phyloP scores from a whole-genome alignment of 2,113 vertebrate species.

The Cranoglanis bouderius region DNA sequence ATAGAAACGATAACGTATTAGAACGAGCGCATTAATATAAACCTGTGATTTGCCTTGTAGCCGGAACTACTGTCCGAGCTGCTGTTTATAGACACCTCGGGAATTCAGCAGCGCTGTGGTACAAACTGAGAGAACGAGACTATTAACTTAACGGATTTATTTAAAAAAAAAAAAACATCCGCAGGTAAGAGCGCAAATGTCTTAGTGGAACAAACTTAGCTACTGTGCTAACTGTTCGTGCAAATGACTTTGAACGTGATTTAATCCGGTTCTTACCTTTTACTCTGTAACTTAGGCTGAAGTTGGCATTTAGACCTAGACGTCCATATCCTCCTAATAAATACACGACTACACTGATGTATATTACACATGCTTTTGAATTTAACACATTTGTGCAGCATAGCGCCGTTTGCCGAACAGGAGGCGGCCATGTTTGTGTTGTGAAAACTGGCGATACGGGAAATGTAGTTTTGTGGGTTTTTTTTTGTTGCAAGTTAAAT shows the following conservation, averaged over 20 bases:
- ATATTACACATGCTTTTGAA: slow-evolving; percentile 34
- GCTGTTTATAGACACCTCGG: background rate
- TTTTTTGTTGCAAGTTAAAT: no score
- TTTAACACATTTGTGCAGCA: slow-evolving; percentile 54
- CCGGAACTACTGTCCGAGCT: background rate
- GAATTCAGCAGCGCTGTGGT: background rate
- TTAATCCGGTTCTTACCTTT: slow-evolving; percentile 43
- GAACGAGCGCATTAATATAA: background rate
- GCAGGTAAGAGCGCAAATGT: background rate
- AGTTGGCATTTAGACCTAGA: slow-evolving; percentile 33
- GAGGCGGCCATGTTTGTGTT: slow-evolving; percentile 68
- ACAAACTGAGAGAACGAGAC: background rate
- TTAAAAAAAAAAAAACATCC: no score
- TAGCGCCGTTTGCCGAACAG: slow-evolving; percentile 42
- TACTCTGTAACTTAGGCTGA: slow-evolving; percentile 44
- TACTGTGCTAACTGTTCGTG: background rate
- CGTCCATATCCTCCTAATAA: slow-evolving; percentile 55
- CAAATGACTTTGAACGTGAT: background rate
- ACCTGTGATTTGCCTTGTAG: background rate
- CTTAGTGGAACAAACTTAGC: no score
- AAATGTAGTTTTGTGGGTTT: slow-evolving; percentile 62
- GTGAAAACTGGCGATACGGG: slow-evolving; percentile 18
- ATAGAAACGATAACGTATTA: background rate
- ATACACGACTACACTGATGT: background rate
- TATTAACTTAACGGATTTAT: background rate